These are phyloP conservation scores for Sprattus sprattus DNA, from an alignment of 2,113 vertebrate genomes.

Conservation along the genomic window DNA sequence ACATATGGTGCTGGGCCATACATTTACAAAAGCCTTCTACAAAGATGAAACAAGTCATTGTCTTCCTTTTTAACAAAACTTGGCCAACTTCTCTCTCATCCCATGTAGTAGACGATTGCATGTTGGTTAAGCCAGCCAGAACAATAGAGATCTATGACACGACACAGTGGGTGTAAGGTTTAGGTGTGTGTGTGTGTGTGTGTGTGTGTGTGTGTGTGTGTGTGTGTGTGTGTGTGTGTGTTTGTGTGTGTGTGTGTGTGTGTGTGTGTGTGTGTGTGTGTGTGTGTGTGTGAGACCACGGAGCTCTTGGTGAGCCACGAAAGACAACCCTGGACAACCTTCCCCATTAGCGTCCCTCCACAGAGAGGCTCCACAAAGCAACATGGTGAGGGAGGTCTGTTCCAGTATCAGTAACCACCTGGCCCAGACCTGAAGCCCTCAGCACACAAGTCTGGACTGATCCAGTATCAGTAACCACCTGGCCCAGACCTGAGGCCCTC, in stretches of 20 bases:
- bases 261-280: neutral
- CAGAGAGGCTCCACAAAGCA: neutral
- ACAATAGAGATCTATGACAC: neutral
- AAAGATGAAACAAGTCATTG: neutral
- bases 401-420: neutral
- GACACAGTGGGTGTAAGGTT: too few relatives aligned
- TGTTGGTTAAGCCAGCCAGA: neutral
- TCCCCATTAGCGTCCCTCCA: neutral
- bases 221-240: conserved; percentile 22
- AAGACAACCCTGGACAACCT: neutral
- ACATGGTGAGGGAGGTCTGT: neutral
- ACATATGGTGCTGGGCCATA: neutral
- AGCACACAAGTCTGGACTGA: too few relatives aligned
- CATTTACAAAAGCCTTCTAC: neutral
- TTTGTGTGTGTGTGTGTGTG: neutral
- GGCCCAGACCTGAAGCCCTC: neutral
- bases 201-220: neutral
- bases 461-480: too few relatives aligned
- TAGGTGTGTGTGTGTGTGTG: conserved; percentile 15
- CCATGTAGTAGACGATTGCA: neutral
- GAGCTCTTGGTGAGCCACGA: neutral
- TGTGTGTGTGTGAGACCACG: conserved; percentile 24
- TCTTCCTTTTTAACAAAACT: neutral
- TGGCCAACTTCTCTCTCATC: neutral
- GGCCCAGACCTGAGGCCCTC: too few relatives aligned